These are phyloP conservation scores for Rhodeus uyekii DNA, from an alignment of 2,797 vertebrate genomes.

Conservation along the genomic window DNA sequence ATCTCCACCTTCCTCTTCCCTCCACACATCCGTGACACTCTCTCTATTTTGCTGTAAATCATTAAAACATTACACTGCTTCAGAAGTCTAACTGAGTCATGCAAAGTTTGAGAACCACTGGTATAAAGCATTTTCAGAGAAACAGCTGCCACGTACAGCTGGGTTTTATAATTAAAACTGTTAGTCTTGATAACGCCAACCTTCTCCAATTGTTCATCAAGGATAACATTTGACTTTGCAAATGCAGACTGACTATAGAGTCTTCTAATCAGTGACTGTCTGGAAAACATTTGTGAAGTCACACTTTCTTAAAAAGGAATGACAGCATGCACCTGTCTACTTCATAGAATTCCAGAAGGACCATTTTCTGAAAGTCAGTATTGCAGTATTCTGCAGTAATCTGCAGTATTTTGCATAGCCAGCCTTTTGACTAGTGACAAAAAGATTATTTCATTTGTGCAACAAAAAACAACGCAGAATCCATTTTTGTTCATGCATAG, in stretches of 20 bases:
- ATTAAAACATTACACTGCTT: too few species aligned
- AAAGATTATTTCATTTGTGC: slow-evolving; percentile 1
- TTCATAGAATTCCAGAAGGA: background rate
- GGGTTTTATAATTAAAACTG: slow-evolving; percentile 20
- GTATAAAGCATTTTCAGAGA: background rate
- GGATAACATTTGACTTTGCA: background rate
- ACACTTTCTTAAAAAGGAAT: background rate
- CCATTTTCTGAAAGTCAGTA: background rate
- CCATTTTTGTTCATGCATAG: background rate
- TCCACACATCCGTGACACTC: too few species aligned
- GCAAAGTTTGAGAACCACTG: background rate
- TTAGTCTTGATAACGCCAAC: background rate
- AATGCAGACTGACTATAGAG: background rate
- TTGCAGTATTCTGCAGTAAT: background rate
- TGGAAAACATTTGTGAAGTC: background rate
- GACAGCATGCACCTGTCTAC: background rate
- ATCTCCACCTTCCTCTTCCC: too few species aligned
- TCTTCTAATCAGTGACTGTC: slow-evolving; percentile 6
- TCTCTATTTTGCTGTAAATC: too few species aligned
- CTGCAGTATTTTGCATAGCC: background rate
- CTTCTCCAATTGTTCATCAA: background rate
- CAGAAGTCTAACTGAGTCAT: too few species aligned
- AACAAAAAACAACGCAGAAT: background rate
- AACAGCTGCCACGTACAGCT: background rate
- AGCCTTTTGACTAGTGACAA: background rate